These are phyloP conservation scores for Matsumurasca onukii DNA, from an alignment of 1,140 invertebrate species.

Conservation along the genomic window DNA sequence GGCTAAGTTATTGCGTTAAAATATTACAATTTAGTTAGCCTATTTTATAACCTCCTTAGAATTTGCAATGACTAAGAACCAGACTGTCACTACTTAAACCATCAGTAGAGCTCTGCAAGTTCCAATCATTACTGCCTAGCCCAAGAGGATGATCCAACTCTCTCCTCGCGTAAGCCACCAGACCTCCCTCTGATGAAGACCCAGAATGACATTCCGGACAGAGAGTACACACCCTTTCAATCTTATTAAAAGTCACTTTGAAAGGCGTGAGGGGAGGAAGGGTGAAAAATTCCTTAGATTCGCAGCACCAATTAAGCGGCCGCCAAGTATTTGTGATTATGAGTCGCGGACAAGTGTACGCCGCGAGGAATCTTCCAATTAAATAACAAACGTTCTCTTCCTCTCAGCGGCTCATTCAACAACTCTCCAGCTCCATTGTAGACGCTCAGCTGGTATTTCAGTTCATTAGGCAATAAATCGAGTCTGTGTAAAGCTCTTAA, in stretches of 20 bases:
- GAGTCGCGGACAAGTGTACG: conserved; percentile 15
- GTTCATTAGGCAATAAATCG: conserved; percentile 3
- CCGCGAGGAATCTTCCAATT: conserved; percentile 17
- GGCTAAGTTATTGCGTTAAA: no score
- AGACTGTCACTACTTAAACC: no score
- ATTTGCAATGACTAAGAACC: no score
- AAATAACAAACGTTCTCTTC: conserved; percentile 19
- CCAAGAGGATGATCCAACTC: no score
- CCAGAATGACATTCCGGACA: conserved; percentile 15
- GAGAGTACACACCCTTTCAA: conserved; percentile 25
- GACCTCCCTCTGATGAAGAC: no score
- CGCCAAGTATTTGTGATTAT: conserved; percentile 25
- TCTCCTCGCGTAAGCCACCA: no score
- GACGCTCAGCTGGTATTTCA: background rate
- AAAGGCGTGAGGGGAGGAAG: conserved; percentile 4
- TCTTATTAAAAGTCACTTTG: conserved; percentile 32
- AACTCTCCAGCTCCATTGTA: background rate
- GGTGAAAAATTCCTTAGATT: conserved; percentile 30
- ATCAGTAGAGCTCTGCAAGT: no score
- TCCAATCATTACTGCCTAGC: no score
- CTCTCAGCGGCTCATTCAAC: background rate
- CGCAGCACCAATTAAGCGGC: conserved; percentile 27
- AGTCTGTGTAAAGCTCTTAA: no score
- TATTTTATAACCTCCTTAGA: no score
- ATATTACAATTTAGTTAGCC: no score